phyloP scores from a whole-genome alignment of 1,140 invertebrate genomes.

The Drosophila mayri region DNA sequence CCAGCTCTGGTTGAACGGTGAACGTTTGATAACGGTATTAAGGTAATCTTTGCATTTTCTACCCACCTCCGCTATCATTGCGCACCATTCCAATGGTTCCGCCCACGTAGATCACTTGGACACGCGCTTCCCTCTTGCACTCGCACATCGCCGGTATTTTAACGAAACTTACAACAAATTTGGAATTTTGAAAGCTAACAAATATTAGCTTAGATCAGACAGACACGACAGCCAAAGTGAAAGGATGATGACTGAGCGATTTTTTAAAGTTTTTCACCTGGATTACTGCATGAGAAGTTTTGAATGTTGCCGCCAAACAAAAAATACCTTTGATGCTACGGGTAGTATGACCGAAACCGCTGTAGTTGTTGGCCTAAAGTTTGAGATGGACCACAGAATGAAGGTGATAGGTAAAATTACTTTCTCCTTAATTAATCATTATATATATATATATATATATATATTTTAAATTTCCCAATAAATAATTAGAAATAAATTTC shows the following conservation, averaged over 20 bases:
- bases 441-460: not conserved
- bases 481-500: not conserved
- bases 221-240: not conserved
- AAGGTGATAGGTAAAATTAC: not conserved
- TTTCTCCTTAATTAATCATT: not conserved
- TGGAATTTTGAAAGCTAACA: conserved; percentile 13
- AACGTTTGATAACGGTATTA: not conserved
- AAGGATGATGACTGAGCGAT: not conserved
- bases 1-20: conserved; percentile 85
- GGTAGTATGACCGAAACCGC: conserved; percentile 1
- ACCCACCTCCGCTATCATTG: conserved; percentile 89
- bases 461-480: not conserved
- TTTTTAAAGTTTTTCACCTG: not conserved
- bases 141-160: conserved; percentile 25
- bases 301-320: conserved; percentile 1
- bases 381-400: not conserved
- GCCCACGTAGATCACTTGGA: conserved; percentile 93
- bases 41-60: not conserved
- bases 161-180: conserved; percentile 1
- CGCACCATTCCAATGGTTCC: conserved; percentile 96
- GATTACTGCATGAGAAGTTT: not conserved
- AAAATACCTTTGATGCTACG: conserved; percentile 8
- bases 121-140: conserved; percentile 85
- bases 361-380: not conserved
- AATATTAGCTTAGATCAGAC: not conserved